Percentiles rank a stretch among this genome's conserved stretches.
Conservation (phyloP, 1,140 invertebrate genomes). For the Dendroctonus valens region DNA sequence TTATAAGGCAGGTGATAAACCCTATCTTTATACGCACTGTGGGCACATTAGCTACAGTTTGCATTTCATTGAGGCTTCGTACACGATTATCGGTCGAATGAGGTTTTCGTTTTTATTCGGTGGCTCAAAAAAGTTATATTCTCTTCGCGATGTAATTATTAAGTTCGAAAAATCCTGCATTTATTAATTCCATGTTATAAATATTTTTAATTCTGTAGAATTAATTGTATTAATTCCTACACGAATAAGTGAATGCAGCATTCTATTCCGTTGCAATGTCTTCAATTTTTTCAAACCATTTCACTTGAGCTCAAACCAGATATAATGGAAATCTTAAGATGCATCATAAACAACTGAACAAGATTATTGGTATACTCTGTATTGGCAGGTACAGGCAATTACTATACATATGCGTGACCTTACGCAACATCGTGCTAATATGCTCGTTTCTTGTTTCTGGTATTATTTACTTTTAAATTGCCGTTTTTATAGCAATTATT, state of each 20-base stretch:
- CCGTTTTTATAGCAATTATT: constrained; percentile 12
- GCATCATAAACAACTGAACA: too few species aligned
- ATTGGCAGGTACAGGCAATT: constrained; percentile 1
- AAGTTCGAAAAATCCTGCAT: too few species aligned
- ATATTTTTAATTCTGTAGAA: too few species aligned
- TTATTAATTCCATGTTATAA: too few species aligned
- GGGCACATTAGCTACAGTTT: too few species aligned
- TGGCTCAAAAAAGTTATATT: too few species aligned
- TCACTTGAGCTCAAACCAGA: neutral
- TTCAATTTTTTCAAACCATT: too few species aligned
- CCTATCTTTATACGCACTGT: constrained; percentile 4
- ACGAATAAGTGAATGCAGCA: too few species aligned
- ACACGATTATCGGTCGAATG: neutral
- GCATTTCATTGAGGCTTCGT: neutral
- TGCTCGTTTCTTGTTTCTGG: constrained; percentile 12
- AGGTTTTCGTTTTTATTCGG: neutral
- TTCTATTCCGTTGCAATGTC: too few species aligned
- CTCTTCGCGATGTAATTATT: too few species aligned
- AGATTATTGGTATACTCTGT: constrained; percentile 3
- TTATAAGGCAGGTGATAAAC: constrained; percentile 9
- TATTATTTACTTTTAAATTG: constrained; percentile 9
- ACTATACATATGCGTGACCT: constrained; percentile 16
- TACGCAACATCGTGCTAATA: constrained; percentile 19
- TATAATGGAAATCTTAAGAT: too few species aligned
- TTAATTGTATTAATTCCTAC: too few species aligned